Base-by-base conservation (phyloP, 1,140 invertebrate genomes). In the Pentalonia nigronervosa region DNA sequence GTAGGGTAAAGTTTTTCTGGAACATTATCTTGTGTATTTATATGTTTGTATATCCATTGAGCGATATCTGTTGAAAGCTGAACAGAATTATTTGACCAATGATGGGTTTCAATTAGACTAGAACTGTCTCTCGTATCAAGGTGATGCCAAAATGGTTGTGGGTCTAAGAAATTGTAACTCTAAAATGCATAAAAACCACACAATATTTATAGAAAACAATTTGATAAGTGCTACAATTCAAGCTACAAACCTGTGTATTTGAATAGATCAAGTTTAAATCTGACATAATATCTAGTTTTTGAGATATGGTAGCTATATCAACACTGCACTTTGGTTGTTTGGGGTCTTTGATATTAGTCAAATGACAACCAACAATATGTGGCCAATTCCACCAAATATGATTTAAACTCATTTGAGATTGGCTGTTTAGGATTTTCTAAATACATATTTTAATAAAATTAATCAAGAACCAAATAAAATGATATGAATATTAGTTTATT, bases 361-460 rank as follows among this genome's bases (percentile, higher is more conserved):
- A 7, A 7, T 41, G 9, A 84, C 34, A 53, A 36, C 81, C 81
- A 56, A 53, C n/a, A 3, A 84, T 11, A 47, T 48, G 17, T 2
- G 91, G 91, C 91, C 91, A 93, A 93, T 84, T 93, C 91, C 81
- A 93, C 91, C 91, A 93, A 53, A 84, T 30, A 53, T 81, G 86
- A 56, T 93, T 84, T 41, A 93, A 56, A 56, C 23, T 93, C 7
- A 47, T 83, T 83, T 83, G 6, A n/a, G 20, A 23, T 7, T 76
- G 30, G 4, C 14, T 14, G 17, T 92, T 92, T 34, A 25, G 3
- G 3, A n/a, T 23, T 81, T 83, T 92, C 90, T 92, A 17, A 50
- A 81, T 76, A 91, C 4, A 92, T n/a, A 81, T 81, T 23, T 48
- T 21, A 4, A 90, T n/a, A 1, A 60, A 90, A 90, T 30, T 56